These are phyloP conservation scores for Netelia melanura DNA, from an alignment of 2,888 invertebrate genomes.

Conservation along the genomic window DNA sequence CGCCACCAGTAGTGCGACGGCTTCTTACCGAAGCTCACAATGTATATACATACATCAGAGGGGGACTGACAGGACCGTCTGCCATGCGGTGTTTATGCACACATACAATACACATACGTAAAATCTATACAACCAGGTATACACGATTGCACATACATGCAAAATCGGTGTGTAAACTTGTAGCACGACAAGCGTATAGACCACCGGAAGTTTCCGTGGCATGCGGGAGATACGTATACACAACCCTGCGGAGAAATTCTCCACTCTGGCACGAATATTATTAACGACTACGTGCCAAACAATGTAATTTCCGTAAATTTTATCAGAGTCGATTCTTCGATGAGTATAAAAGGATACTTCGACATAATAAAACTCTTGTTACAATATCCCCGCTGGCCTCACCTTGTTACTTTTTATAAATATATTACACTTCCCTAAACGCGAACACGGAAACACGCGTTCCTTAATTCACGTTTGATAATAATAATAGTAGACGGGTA, in stretches of 20 bases:
- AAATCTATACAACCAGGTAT: slow-evolving; percentile 3
- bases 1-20: slow-evolving; percentile 66
- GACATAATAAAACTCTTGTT: neutral
- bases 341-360: neutral
- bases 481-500: neutral
- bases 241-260: neutral
- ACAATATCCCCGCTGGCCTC: neutral
- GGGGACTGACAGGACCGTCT: slow-evolving; percentile 75
- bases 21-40: slow-evolving; percentile 48
- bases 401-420: neutral
- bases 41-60: neutral
- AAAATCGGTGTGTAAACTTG: neutral
- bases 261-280: neutral
- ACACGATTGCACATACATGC: neutral
- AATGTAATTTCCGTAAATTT: neutral
- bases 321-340: too few species aligned
- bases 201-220: neutral
- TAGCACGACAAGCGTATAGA: neutral
- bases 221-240: neutral
- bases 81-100: slow-evolving; percentile 68
- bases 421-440: slow-evolving; percentile 15
- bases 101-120: slow-evolving; percentile 10
- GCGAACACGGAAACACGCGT: neutral
- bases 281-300: neutral
- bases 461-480: slow-evolving; percentile 1